Conservation (phyloP, 2,797 vertebrate species). For the Coendou prehensilis region DNA sequence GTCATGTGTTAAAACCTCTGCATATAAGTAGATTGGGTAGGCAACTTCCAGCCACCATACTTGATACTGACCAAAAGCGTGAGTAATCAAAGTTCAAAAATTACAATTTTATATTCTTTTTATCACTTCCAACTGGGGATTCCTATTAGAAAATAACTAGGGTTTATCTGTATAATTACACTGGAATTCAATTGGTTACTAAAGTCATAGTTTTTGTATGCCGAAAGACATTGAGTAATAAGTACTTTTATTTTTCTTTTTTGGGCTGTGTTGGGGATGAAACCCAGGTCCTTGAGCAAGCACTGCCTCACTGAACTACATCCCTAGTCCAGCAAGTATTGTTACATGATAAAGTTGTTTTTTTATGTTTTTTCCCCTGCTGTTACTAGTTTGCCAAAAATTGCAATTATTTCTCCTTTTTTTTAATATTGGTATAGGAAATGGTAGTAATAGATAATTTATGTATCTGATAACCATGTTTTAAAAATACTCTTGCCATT, state of each 20-base stretch:
- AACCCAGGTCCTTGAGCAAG: not conserved
- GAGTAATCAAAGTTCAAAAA: not conserved
- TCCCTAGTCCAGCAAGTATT: not conserved
- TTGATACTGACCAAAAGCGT: not conserved
- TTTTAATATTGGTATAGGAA: not conserved
- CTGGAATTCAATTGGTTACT: not conserved
- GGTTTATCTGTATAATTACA: not conserved
- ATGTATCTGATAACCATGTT: not conserved
- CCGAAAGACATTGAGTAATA: not conserved
- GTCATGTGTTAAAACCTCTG: not conserved
- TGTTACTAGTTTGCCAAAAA: constrained; percentile 10
- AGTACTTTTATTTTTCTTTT: not conserved
- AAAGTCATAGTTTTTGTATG: not conserved
- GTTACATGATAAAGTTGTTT: not conserved
- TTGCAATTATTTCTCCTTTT: not conserved
- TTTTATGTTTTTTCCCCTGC: not conserved
- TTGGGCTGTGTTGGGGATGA: not conserved
- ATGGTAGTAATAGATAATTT: not conserved
- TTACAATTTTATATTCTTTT: not conserved
- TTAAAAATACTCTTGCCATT: not conserved
- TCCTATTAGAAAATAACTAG: constrained; percentile 35
- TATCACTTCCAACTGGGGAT: not conserved
- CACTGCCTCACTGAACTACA: not conserved
- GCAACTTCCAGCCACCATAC: not conserved
- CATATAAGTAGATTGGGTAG: not conserved